phyloP scores from a whole-genome alignment of 1,140 invertebrate genomes.

The Caligus rogercresseyi region DNA sequence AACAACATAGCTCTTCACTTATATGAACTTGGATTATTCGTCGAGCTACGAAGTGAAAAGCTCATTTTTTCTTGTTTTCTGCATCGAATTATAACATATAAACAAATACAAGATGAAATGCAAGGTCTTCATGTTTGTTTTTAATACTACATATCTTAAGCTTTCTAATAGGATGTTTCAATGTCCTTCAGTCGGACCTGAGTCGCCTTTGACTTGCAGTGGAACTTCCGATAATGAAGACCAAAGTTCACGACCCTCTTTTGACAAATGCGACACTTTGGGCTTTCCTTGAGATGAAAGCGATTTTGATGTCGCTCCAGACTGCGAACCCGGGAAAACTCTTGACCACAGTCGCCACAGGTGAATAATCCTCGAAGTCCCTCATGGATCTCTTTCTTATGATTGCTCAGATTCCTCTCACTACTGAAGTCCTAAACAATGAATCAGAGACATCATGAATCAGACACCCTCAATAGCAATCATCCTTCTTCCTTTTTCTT shows the following conservation, averaged over 20 bases:
- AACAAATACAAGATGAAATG: no score
- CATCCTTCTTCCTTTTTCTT: no score
- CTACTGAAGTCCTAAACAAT: background rate
- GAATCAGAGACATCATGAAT: background rate
- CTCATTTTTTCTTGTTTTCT: no score
- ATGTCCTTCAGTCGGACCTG: background rate
- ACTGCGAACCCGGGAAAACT: background rate
- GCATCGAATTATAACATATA: no score
- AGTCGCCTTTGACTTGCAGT: slow-evolving; percentile 2
- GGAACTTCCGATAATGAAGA: slow-evolving; percentile 1
- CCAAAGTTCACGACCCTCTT: background rate
- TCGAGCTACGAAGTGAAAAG: no score
- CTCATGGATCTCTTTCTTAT: slow-evolving; percentile 4
- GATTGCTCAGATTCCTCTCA: background rate
- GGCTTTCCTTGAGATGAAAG: slow-evolving; percentile 2
- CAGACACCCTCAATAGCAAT: no score
- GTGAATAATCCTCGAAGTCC: slow-evolving; percentile 5
- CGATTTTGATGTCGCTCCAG: slow-evolving; percentile 8
- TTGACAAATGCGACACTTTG: background rate
- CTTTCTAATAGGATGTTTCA: no score
- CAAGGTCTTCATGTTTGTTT: no score
- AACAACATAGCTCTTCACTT: no score
- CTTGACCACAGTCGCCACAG: slow-evolving; percentile 3
- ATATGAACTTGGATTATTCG: no score
- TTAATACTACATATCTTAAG: no score